Percentiles rank a stretch among this genome's conserved stretches.
Conservation (phyloP, 2,888 invertebrate genomes). For the Ochropleura leucogaster region DNA sequence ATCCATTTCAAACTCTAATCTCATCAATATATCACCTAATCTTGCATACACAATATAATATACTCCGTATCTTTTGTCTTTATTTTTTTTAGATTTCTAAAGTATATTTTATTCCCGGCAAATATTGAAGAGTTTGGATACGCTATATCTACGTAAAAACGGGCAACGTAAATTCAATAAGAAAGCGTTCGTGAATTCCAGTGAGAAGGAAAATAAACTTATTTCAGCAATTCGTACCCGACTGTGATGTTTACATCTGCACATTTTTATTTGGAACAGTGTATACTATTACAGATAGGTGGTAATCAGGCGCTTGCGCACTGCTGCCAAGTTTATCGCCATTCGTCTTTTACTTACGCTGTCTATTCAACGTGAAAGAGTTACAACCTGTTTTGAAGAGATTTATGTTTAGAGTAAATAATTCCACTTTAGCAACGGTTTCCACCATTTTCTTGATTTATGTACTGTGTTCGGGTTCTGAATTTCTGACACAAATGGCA, state of each 20-base stretch:
- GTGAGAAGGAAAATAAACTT: constrained; percentile 59
- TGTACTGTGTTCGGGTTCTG: constrained; percentile 40
- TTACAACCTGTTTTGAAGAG: constrained; percentile 68
- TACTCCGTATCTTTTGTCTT: neutral
- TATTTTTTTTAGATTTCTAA: constrained; percentile 15
- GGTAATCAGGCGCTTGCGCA: constrained; percentile 60
- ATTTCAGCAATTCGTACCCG: constrained; percentile 52
- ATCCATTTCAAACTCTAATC: constrained; percentile 27
- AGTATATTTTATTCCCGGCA: constrained; percentile 15
- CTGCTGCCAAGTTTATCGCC: constrained; percentile 71
- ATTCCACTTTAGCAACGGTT: constrained; percentile 65
- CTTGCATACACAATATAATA: neutral
- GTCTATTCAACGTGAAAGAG: constrained; percentile 66
- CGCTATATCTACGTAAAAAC: constrained; percentile 7
- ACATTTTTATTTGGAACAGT: constrained; percentile 68
- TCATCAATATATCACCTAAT: constrained; percentile 19
- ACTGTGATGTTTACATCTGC: constrained; percentile 67
- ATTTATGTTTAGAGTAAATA: constrained; percentile 74
- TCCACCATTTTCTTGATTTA: constrained; percentile 67
- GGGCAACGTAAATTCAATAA: constrained; percentile 50
- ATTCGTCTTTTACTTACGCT: constrained; percentile 69
- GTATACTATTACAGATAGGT: constrained; percentile 28
- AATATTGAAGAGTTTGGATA: constrained; percentile 17
- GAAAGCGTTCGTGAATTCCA: constrained; percentile 45
- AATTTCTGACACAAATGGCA: neutral